These are phyloP conservation scores for Furnarius figulus DNA, from an alignment of 2,113 vertebrate genomes.

Conservation along the genomic window DNA sequence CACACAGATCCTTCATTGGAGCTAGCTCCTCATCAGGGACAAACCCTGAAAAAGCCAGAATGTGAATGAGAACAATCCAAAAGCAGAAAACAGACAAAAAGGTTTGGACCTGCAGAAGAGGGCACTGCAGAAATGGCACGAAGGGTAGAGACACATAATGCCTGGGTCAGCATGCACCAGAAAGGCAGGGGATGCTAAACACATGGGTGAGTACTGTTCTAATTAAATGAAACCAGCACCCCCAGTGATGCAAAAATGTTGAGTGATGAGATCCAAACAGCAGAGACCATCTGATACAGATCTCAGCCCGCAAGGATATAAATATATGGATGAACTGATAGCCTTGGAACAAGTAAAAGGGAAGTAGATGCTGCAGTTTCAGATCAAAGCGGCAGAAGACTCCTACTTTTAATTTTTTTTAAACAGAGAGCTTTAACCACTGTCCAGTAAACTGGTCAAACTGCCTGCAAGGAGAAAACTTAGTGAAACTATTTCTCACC, in stretches of 20 bases:
- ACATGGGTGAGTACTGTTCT: background rate
- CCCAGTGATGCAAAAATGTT: background rate
- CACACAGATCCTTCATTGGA: background rate
- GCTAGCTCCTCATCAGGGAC: background rate
- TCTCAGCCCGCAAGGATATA: background rate
- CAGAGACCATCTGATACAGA: background rate
- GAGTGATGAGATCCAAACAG: background rate
- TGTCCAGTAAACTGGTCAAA: background rate
- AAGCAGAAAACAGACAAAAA: background rate
- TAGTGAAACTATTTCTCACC: background rate
- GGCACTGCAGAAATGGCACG: background rate
- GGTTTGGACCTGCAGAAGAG: background rate
- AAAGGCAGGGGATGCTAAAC: background rate
- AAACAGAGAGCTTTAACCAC: background rate
- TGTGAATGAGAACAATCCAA: background rate
- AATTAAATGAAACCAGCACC: background rate
- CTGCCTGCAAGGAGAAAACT: background rate
- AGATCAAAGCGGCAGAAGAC: slow-evolving; percentile 37
- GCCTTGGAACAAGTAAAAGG: slow-evolving; percentile 10
- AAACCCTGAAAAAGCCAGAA: background rate
- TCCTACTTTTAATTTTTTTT: background rate
- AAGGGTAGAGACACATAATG: background rate
- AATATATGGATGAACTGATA: slow-evolving; percentile 32
- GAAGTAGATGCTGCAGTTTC: background rate
- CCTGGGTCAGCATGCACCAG: background rate